These are phyloP conservation scores for Megaceryle alcyon DNA, from an alignment of 2,797 vertebrate species.

Conservation along the genomic window DNA sequence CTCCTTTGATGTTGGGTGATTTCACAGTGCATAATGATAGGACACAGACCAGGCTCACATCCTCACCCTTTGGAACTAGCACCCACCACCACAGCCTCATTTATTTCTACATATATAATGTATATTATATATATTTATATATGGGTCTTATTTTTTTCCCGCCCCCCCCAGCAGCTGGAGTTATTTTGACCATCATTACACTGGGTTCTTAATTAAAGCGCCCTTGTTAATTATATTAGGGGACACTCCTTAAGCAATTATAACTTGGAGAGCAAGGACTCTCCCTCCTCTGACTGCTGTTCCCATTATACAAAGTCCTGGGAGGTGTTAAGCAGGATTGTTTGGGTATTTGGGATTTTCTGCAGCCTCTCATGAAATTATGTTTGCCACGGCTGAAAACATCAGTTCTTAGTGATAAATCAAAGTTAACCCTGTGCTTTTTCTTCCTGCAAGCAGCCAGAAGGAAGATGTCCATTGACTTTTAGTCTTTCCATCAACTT, in stretches of 20 bases:
- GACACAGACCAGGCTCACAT: conserved; percentile 62
- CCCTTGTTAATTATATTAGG: conserved; percentile 71
- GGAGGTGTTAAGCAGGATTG: neutral
- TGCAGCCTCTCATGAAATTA: neutral
- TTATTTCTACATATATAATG: neutral
- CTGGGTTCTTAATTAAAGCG: conserved; percentile 77
- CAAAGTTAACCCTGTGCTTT: neutral
- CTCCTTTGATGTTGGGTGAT: conserved; percentile 74
- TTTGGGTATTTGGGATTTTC: neutral
- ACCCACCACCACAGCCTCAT: conserved; percentile 21
- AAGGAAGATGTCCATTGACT: accelerated
- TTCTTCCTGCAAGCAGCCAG: neutral
- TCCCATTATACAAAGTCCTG: neutral
- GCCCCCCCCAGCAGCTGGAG: neutral
- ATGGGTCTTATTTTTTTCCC: neutral
- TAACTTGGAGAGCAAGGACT: neutral
- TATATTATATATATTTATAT: neutral
- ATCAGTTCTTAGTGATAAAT: neutral
- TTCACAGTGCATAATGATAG: conserved; percentile 75
- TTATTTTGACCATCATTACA: conserved; percentile 70
- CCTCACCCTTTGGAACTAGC: conserved; percentile 66
- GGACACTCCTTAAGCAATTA: conserved; percentile 73
- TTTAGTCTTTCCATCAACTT: neutral
- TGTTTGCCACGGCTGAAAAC: accelerated
- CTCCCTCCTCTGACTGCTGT: neutral